Conservation (phyloP, 2,113 vertebrate species). For the Indri indri region DNA sequence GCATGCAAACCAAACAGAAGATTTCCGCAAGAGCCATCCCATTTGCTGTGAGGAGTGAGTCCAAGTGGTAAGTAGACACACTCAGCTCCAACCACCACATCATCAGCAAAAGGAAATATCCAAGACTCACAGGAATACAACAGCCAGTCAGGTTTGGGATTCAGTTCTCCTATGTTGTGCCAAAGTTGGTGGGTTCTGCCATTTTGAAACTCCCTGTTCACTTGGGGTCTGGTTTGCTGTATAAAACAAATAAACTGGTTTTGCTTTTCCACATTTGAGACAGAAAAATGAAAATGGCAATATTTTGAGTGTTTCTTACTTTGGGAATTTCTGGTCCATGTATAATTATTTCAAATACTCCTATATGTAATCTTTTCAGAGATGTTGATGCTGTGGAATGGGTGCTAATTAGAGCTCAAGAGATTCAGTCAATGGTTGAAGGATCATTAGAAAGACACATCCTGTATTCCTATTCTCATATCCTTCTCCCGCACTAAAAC, state of each 20-base stretch:
- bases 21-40: conserved; percentile 32
- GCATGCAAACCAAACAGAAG: conserved; percentile 46
- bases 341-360: neutral
- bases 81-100: neutral
- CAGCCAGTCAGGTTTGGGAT: neutral
- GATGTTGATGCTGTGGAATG: neutral
- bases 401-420: neutral
- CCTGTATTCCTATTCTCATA: neutral
- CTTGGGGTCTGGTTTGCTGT: neutral
- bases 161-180: neutral
- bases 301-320: neutral
- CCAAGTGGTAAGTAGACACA: conserved; percentile 8
- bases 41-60: neutral
- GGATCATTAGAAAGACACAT: neutral
- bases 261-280: neutral
- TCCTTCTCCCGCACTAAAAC: neutral
- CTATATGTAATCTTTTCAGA: neutral
- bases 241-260: neutral
- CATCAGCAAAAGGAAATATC: neutral
- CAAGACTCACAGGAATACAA: neutral
- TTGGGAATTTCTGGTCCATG: neutral
- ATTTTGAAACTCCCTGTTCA: neutral
- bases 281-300: conserved; percentile 14
- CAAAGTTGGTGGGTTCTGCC: neutral
- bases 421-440: neutral